Evolutionary conservation across 1,140 invertebrate species (phyloP).

Genomic region (Macrocentrus cingulum): DNA sequence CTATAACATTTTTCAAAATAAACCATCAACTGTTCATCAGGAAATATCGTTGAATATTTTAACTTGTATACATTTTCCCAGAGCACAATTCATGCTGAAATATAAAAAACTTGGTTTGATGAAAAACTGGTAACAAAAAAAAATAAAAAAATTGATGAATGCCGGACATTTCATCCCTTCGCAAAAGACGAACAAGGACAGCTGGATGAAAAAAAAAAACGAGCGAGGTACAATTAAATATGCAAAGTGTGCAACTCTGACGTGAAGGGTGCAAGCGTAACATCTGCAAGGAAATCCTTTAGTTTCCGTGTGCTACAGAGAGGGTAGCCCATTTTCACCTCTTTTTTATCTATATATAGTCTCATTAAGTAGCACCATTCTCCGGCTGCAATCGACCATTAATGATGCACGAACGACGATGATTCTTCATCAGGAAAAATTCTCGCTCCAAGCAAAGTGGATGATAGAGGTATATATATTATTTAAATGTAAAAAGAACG

Average conservation of each 20-base stretch:
- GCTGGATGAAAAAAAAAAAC: constrained; percentile 21
- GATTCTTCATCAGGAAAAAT: constrained; percentile 1
- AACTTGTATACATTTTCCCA: no score
- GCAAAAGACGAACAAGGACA: constrained; percentile 7
- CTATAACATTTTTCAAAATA: no score
- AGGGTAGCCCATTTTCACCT: background rate
- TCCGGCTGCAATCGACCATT: constrained; percentile 3
- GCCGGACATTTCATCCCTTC: background rate
- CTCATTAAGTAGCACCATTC: background rate
- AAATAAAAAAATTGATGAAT: constrained; percentile 9
- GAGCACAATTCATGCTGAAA: background rate
- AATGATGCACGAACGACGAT: constrained; percentile 14
- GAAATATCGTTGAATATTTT: no score
- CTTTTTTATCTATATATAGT: background rate
- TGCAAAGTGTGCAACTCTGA: constrained; percentile 18
- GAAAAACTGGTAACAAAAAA: background rate
- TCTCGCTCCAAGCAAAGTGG: background rate
- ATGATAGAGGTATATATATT: background rate
- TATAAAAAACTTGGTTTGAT: background rate
- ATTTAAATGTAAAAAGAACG: no score
- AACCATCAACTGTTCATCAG: no score
- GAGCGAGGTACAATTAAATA: constrained; percentile 27
- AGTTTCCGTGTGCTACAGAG: constrained; percentile 2
- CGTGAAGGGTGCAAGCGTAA: background rate
- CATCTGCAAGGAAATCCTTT: constrained; percentile 28